Base-by-base conservation (phyloP, 2,113 vertebrate species). In the Neodon shergylaensis region DNA sequence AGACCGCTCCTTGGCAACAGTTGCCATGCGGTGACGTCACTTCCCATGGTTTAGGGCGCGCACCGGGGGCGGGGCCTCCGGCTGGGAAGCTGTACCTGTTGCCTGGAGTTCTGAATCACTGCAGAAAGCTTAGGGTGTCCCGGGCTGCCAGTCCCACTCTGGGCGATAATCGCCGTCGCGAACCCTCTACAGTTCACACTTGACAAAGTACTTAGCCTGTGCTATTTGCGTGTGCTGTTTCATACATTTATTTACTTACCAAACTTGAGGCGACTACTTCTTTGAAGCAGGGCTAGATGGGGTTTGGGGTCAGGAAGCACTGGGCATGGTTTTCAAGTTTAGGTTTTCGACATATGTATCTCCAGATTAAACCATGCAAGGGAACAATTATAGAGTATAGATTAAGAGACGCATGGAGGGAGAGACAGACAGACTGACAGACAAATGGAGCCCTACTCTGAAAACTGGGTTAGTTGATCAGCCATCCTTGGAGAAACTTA, bases 1-100 rank as follows among this genome's bases (percentile, higher is more conserved):
- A 74, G 94, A 96, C 95, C 68, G 72, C 96, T 96, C 97, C 97
- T 44, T 93, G 86, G 97, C 73, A 96, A 98, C 98, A 83, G 98
- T 98, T 98, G 98, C 98, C 90, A 91, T 81, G 94, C 26, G 47
- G 8, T 0, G 6, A 0, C 96, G 97, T 97, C 98, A 98, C 92
- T 98, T 98, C 98, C 97, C 95, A 14, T 7, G 3, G 54, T 42
- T 22, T 1, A 13, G 65, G 44, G 2, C 44, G 17, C 1, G 14
- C 0, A 1, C 8, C 13, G 39, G 39, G n/a, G 83, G 24, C 0
- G 0, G 1, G 0, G 72, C 72, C 81, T 7, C 0, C 4, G 52
- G n/a, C 13, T 33, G 21, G 11, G 8, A 42, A 5, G 10, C 5
- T 0, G 0, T 8, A 5, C 2, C 0, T 9, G 0, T 68, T 33